phyloP scores from a whole-genome alignment of 2,113 vertebrate genomes.

The Rhinolophus sinicus region DNA sequence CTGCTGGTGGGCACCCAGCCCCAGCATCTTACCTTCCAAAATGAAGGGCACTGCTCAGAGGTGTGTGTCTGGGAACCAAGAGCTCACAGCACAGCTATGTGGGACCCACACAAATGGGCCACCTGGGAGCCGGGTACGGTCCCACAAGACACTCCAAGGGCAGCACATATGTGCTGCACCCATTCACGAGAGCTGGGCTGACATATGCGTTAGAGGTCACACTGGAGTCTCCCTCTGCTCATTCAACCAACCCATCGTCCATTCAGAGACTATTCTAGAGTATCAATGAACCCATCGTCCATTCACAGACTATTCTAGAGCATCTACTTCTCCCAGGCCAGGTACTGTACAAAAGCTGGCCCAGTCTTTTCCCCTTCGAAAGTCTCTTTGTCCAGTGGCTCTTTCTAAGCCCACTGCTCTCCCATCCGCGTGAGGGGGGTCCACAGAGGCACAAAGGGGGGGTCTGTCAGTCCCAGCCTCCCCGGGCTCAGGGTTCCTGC shows the following conservation, averaged over 20 bases:
- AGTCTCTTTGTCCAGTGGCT: not conserved
- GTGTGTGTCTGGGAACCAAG: accelerated
- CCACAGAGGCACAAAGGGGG: accelerated
- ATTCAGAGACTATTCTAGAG: not conserved
- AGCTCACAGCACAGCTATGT: accelerated
- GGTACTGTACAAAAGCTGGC: accelerated
- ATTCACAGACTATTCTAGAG: accelerated
- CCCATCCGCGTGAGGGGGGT: not conserved
- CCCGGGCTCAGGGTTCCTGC: not conserved
- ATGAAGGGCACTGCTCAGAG: not conserved
- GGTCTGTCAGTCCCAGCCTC: accelerated
- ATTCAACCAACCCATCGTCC: accelerated
- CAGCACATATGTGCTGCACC: accelerated
- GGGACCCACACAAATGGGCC: accelerated
- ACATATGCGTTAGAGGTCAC: not conserved
- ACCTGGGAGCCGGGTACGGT: accelerated
- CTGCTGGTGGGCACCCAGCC: not conserved
- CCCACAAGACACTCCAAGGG: not conserved
- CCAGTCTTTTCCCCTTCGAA: not conserved
- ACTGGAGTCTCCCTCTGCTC: not conserved
- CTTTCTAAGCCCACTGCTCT: not conserved
- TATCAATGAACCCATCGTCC: accelerated
- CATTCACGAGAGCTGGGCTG: accelerated
- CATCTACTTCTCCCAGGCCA: not conserved
- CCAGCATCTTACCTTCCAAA: not conserved